A percentile compares a stretch with the other conserved stretches of the same genome.
phyloP scores from a whole-genome alignment of 2,797 vertebrate genomes.

The Neosalanx taihuensis region DNA sequence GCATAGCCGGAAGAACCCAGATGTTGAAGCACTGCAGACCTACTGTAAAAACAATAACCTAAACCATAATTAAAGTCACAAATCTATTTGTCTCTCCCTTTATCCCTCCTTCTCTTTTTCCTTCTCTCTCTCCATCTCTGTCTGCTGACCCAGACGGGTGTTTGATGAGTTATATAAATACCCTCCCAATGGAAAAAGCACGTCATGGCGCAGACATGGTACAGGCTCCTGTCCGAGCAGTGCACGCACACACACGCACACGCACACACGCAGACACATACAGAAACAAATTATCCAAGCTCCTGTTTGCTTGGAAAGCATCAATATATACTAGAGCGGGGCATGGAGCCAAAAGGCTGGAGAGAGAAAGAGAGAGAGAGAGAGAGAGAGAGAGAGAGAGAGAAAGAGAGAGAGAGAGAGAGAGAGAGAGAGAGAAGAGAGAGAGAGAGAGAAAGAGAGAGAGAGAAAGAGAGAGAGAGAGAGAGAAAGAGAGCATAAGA shows the following conservation, averaged over 20 bases:
- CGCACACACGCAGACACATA: conserved; percentile 14
- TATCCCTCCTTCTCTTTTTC: conserved; percentile 24
- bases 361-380: background rate
- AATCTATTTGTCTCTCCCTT: conserved; percentile 56
- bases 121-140: conserved; percentile 12
- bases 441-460: background rate
- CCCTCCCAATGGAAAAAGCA: conserved; percentile 73
- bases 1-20: conserved; percentile 50
- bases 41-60: conserved; percentile 62
- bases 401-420: background rate
- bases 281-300: conserved; percentile 14
- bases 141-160: conserved; percentile 55
- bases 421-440: background rate
- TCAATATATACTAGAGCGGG: background rate
- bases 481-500: no score
- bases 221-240: conserved; percentile 59
- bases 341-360: background rate
- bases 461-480: background rate
- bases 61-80: conserved; percentile 68
- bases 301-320: background rate
- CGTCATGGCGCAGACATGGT: conserved; percentile 70
- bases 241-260: conserved; percentile 5
- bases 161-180: conserved; percentile 76
- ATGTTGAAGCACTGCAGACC: conserved; percentile 46
- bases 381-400: background rate